Evolutionary conservation across 2,888 invertebrate genomes (phyloP).

Genomic region (Protophormia terraenovae): DNA sequence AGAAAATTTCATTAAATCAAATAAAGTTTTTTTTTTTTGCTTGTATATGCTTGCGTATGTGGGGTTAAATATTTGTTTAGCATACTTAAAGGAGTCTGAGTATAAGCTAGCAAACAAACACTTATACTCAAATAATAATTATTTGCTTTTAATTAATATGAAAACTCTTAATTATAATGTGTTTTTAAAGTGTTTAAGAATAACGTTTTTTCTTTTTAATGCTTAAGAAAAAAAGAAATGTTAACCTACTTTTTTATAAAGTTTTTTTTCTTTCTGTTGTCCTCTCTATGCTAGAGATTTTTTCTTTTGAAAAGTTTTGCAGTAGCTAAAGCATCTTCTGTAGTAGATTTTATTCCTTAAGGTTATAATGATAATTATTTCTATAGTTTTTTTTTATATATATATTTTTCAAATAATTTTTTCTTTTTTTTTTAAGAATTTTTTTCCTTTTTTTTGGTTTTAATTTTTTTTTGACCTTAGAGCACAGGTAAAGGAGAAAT

Average conservation of each 20-base stretch:
- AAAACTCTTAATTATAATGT: neutral
- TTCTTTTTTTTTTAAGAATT: neutral
- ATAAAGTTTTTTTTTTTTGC: too few species aligned
- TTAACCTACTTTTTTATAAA: conserved; percentile 61
- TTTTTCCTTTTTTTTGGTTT: neutral
- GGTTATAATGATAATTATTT: neutral
- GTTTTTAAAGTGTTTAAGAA: neutral
- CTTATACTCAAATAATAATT: neutral
- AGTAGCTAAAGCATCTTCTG: conserved; percentile 10
- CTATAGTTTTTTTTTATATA: neutral
- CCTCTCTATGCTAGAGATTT: conserved; percentile 7
- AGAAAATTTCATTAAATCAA: too few species aligned
- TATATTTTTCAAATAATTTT: neutral
- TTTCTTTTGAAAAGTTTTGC: conserved; percentile 26
- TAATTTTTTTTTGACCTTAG: neutral
- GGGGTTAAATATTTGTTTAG: conserved; percentile 1
- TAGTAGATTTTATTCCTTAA: conserved; percentile 45
- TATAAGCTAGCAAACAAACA: neutral
- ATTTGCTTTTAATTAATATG: conserved; percentile 31
- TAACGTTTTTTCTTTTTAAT: neutral
- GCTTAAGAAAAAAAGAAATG: neutral
- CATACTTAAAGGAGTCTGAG: conserved; percentile 23
- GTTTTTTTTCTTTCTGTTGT: neutral
- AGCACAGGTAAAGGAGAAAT: neutral
- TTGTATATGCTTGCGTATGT: too few species aligned